Evolutionary conservation across 2,797 vertebrate genomes (phyloP), one percentile per base, ranked within the genome.

Genomic region (Melanotaenia pygmaea): DNA sequence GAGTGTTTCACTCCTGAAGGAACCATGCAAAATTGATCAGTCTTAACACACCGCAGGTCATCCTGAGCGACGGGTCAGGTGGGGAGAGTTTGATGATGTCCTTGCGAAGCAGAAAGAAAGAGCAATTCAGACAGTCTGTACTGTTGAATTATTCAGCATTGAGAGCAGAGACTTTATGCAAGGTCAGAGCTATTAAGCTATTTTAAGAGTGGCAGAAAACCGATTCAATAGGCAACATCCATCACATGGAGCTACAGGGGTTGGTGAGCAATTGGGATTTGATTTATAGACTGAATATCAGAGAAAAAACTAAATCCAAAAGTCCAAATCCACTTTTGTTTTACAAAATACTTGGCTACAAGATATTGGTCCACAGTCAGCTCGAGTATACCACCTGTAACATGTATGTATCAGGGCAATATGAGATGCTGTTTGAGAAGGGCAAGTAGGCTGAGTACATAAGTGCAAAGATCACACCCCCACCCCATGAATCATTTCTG

Each of bases 11-110:
- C 79, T 81, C 58, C 74, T 67, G 45, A 76, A 80, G 59, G 58
- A 67, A 65, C 64, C 84, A 85, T 90, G 85, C 72, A 87, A 89
- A 86, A 91, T 91, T 86, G 71, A 92, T 86, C 80, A 70, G 58
- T 11, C 65, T 28, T 40, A 59, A 83, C 74, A 70, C 66, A 14
- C 70, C 63, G 70, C 73, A 69, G 68, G 69, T 85, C 73, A 57
- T 82, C 74, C 75, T 40, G 70, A 67, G 72, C 65, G 45, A 51
- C 16, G 50, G 60, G 51, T 73, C 81, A 82, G 71, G 78, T 79
- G 53, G 57, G 76, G 65, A 79, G 60, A 81, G 72, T 71, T 64
- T 43, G 67, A 28, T 37, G 77, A 83, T 68, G 77, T 73, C 82
- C 84, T 71, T 50, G 74, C 43, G 5, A 51, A 26, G 72, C 22